A percentile compares a stretch with the other conserved stretches of the same genome.
Evolutionary conservation across 2,113 vertebrate genomes (phyloP).

Genomic region (Guaruba guarouba): DNA sequence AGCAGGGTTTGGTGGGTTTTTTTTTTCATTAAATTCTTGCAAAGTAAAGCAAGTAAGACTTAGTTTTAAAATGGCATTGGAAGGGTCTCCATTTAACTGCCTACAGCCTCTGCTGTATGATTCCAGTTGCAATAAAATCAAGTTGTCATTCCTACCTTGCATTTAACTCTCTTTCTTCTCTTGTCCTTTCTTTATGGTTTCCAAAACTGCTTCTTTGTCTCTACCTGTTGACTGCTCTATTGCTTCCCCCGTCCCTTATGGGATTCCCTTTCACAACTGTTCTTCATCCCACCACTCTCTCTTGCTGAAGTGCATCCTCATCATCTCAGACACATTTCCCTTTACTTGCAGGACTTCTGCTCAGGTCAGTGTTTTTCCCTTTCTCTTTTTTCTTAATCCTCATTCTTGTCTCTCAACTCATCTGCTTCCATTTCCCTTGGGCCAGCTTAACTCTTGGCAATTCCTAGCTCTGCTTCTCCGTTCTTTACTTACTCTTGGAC

Average conservation of each 20-base stretch:
- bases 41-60: not conserved
- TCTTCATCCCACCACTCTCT: not conserved
- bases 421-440: not conserved
- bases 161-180: not conserved
- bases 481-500: not conserved
- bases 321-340: not conserved
- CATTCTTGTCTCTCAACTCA: not conserved
- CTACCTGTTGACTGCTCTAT: not conserved
- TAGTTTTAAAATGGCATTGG: not conserved
- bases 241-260: not conserved
- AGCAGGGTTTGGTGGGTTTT: not conserved
- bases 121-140: not conserved
- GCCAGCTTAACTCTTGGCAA: not conserved
- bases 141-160: not conserved
- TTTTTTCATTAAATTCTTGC: not conserved
- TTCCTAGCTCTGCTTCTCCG: not conserved
- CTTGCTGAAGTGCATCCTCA: not conserved
- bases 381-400: not conserved
- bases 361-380: not conserved
- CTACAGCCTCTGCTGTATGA: not conserved
- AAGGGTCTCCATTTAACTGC: not conserved
- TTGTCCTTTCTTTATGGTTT: not conserved
- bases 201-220: not conserved
- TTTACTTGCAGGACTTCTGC: not conserved
- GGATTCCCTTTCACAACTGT: not conserved